Evolutionary conservation across 2,797 vertebrate species (phyloP).

Genomic region (Phalanger gymnotis): DNA sequence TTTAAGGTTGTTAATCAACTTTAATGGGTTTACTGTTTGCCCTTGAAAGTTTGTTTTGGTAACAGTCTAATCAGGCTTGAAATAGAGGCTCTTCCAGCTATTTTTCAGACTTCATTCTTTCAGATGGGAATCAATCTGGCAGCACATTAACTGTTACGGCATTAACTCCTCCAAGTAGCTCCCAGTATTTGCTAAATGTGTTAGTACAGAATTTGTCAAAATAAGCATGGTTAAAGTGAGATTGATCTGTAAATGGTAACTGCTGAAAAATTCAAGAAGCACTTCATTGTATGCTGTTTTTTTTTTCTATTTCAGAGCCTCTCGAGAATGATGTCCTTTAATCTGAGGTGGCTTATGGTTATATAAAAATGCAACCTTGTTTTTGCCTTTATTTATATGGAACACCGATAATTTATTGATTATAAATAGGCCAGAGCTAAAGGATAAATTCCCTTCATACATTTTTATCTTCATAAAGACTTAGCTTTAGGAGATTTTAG

Average conservation of each 20-base stretch:
- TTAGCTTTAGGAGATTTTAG: slow-evolving; percentile 82
- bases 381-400: slow-evolving; percentile 72
- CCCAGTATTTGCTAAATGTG: slow-evolving; percentile 68
- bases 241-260: slow-evolving; percentile 61
- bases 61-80: slow-evolving; percentile 32
- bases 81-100: slow-evolving; percentile 44
- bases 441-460: slow-evolving; percentile 79
- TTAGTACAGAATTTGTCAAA: slow-evolving; percentile 69
- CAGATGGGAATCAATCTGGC: slow-evolving; percentile 67
- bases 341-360: slow-evolving; percentile 73
- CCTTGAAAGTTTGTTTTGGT: slow-evolving; percentile 8
- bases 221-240: slow-evolving; percentile 62
- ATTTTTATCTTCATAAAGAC: slow-evolving; percentile 79
- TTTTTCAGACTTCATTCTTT: slow-evolving; percentile 66
- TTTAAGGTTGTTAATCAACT: slow-evolving; percentile 19
- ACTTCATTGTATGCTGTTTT: slow-evolving; percentile 61
- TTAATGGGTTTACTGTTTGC: not conserved
- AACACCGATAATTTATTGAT: slow-evolving; percentile 81
- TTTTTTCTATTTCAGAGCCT: slow-evolving; percentile 62
- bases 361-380: slow-evolving; percentile 67
- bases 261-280: slow-evolving; percentile 65
- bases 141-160: slow-evolving; percentile 60
- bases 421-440: slow-evolving; percentile 81
- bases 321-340: slow-evolving; percentile 72
- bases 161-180: slow-evolving; percentile 53